Evolutionary conservation across 2,797 vertebrate genomes (phyloP).

Genomic region (Euthynnus affinis): DNA sequence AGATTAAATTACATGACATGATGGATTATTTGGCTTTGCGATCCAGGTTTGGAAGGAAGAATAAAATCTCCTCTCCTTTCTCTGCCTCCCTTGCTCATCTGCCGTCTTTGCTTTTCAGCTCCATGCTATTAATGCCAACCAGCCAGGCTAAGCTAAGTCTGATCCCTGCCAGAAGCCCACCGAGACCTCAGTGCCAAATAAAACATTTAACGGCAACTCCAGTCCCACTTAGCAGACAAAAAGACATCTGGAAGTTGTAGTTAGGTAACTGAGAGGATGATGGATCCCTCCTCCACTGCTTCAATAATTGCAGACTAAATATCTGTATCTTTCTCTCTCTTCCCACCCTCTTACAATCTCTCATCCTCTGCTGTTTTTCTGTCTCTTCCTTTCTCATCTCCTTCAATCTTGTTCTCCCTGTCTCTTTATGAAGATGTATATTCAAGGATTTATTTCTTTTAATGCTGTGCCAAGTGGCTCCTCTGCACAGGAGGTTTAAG

Average conservation of each 20-base stretch:
- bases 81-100: conserved; percentile 15
- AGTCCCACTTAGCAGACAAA: conserved; percentile 65
- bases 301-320: conserved; percentile 56
- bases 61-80: not conserved
- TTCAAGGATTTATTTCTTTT: conserved; percentile 68
- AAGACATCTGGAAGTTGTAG: conserved; percentile 70
- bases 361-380: conserved; percentile 32
- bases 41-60: not conserved
- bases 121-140: conserved; percentile 47
- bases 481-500: conserved; percentile 44
- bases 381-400: conserved; percentile 18
- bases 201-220: conserved; percentile 62
- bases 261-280: conserved; percentile 69
- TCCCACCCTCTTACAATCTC: conserved; percentile 6
- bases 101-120: conserved; percentile 28
- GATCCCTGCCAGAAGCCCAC: conserved; percentile 70
- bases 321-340: conserved; percentile 47
- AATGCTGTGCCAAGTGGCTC: conserved; percentile 63
- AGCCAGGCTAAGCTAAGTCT: conserved; percentile 60
- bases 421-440: conserved; percentile 64
- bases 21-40: not conserved
- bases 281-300: conserved; percentile 40
- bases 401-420: conserved; percentile 37
- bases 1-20: conserved; percentile 8
- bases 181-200: conserved; percentile 62